Evolutionary conservation across 2,888 invertebrate species (phyloP), one percentile per base, ranked within the genome.

Genomic region (Cryptocheilus praepositus): DNA sequence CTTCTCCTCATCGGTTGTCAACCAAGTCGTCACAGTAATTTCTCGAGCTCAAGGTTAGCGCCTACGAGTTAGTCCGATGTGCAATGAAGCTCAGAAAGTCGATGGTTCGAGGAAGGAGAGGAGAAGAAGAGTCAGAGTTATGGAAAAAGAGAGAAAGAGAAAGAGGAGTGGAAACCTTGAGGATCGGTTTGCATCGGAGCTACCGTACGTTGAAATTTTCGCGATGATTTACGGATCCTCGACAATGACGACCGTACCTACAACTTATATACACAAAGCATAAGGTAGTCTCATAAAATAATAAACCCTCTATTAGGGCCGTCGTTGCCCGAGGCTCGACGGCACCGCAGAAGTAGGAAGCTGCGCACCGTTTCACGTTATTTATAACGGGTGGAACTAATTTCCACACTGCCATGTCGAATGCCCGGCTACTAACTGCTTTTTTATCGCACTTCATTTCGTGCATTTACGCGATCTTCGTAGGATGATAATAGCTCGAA

Each of bases 221-320:
- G 36, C 36, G 70, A 81, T 83, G 83, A 83, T 83, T 83, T 82
- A 83, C 77, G 67, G 71, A 73, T 71, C 60, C 64, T 62, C n/a
- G 19, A 36, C 67, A 63, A 62, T 64, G 67, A 64, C 57, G 61
- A 55, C 46, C 18, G 18, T 18, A 18, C 15, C 54, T 54, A 69
- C 68, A 68, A 72, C 74, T 74, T 76, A 76, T 71, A 49, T 65
- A 76, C 73, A 79, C 78, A 81, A 83, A 77, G 81, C 78, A 76
- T 71, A 80, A 81, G 84, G 85, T 82, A 84, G 81, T 73, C 61
- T 66, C 84, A 70, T 85, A 85, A 85, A 85, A 85, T 85, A 85
- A 85, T 85, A 85, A 85, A 85, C 84, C 84, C 62, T 77, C 85
- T 82, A 85, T 85, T 85, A 85, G 82, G 80, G 56, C 60, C 58